Evolutionary conservation across 2,888 invertebrate genomes (phyloP), one percentile per base, ranked within the genome.

Genomic region (Eupithecia vulgata): DNA sequence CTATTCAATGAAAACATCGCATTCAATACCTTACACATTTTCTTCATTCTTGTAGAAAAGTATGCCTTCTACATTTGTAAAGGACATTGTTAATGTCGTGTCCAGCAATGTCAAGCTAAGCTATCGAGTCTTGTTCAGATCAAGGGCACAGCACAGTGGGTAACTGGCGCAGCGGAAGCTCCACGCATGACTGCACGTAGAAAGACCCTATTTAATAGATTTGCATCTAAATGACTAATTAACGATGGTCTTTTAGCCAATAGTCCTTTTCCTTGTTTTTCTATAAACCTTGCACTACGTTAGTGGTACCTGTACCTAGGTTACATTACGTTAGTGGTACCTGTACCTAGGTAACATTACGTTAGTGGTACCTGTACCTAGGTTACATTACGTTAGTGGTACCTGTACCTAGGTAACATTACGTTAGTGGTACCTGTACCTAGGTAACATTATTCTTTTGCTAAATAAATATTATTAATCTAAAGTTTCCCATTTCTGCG

Each of bases 221-320:
- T 76, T 67, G 62, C 79, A 80, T 80, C 68, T 72, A 72, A 75
- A 80, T 80, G 75, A 70, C 71, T 76, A 75, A 78, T 77, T 76
- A 72, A 76, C 75, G 76, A 80, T 75, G 72, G 66, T 69, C 12
- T 68, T 59, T 70, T 61, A 66, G 69, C 75, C 61, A 71, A 70
- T 73, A n/a, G 72, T 72, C 52, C 66, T 62, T 48, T 76, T 74
- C 78, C 68, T 52, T 72, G 62, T 64, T 52, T 68, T 67, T 72
- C 65, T 72, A 73, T 77, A 72, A 52, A 2, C n/a, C 10, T 10
- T 21, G 0, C 48, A 52, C 10, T n/a, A 52, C n/a, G 10, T 52
- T 48, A 1, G n/a, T n/a, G 2, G 13, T 12, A n/a, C n/a, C n/a
- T n/a, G n/a, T n/a, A n/a, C n/a, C n/a, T n/a, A n/a, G n/a, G n/a